Evolutionary conservation across 2,797 vertebrate species (phyloP).

Genomic region (Rhinophrynus dorsalis): DNA sequence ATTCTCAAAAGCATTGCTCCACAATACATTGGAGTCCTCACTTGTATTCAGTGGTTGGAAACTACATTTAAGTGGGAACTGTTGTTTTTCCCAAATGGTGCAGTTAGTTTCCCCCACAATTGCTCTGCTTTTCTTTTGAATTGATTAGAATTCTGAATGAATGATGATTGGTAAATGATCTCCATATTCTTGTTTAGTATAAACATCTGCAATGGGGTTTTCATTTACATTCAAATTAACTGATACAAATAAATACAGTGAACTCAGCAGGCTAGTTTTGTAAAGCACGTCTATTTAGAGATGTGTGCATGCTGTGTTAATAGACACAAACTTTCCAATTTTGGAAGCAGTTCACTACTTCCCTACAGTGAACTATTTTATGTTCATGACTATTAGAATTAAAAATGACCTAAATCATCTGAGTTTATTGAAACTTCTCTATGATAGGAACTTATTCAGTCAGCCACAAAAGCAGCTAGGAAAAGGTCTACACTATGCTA

Average conservation of each 20-base stretch:
- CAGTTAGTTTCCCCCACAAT: too few species aligned
- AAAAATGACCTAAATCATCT: constrained; percentile 46
- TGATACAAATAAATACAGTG: constrained; percentile 43
- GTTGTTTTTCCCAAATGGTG: too few species aligned
- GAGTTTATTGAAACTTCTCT: constrained; percentile 43
- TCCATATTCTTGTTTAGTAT: constrained; percentile 6
- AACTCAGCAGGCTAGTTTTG: constrained; percentile 28
- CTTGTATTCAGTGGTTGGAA: too few species aligned
- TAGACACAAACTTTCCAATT: constrained; percentile 38
- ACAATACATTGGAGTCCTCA: too few species aligned
- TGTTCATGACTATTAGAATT: constrained; percentile 40
- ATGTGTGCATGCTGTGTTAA: constrained; percentile 41
- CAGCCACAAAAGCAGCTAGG: constrained; percentile 25
- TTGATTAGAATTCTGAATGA: constrained; percentile 13
- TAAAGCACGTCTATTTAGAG: constrained; percentile 39
- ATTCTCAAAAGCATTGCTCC: too few species aligned
- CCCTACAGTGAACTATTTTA: constrained; percentile 45
- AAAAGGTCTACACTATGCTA: too few species aligned
- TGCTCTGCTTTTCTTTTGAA: not conserved
- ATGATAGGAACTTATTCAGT: constrained; percentile 34
- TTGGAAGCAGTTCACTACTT: constrained; percentile 32
- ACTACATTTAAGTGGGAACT: too few species aligned
- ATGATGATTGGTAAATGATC: constrained; percentile 29
- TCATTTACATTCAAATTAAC: constrained; percentile 44
- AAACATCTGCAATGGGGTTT: constrained; percentile 42